Conservation (phyloP, 1,140 invertebrate genomes). For the Caenorhabditis latens region DNA sequence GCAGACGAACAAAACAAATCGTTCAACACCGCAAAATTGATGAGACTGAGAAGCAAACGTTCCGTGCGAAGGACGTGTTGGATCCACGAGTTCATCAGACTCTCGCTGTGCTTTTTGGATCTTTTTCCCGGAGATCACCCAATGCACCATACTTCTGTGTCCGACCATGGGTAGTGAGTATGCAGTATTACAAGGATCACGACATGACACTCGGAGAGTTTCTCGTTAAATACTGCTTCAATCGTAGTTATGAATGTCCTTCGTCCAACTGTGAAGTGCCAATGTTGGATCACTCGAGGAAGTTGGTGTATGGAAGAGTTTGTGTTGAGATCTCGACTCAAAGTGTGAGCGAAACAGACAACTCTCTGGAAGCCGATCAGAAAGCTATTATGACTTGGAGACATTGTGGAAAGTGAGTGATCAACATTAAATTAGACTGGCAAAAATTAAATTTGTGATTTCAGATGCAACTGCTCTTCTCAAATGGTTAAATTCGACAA, state of each 20-base stretch:
- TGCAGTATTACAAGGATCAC: conserved; percentile 93
- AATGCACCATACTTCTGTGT: conserved; percentile 74
- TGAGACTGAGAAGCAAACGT: conserved; percentile 51
- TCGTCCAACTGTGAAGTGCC: conserved; percentile 85
- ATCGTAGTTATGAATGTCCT: conserved; percentile 85
- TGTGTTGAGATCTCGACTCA: conserved; percentile 84
- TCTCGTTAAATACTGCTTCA: conserved; percentile 81
- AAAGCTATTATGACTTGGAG: conserved; percentile 70
- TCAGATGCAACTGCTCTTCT: conserved; percentile 70
- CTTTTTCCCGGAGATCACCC: conserved; percentile 85
- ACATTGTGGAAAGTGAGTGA: conserved; percentile 68
- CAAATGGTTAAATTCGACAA: conserved; percentile 57
- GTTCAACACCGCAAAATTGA: conserved; percentile 29
- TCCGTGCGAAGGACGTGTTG: conserved; percentile 83
- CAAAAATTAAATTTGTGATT: conserved; percentile 42
- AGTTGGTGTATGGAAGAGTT: conserved; percentile 86
- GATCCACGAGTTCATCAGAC: conserved; percentile 89
- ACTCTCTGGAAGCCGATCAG: conserved; percentile 45
- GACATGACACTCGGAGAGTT: conserved; percentile 95
- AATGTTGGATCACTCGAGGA: conserved; percentile 89
- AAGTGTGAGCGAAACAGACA: conserved; percentile 1
- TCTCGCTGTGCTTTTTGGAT: conserved; percentile 90
- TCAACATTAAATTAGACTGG: neutral
- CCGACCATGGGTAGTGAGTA: conserved; percentile 84
- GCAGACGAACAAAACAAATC: neutral